Percentiles rank a stretch among this genome's conserved stretches.
phyloP scores from a whole-genome alignment of 1,140 invertebrate genomes.

The Neodiprion pinetum region DNA sequence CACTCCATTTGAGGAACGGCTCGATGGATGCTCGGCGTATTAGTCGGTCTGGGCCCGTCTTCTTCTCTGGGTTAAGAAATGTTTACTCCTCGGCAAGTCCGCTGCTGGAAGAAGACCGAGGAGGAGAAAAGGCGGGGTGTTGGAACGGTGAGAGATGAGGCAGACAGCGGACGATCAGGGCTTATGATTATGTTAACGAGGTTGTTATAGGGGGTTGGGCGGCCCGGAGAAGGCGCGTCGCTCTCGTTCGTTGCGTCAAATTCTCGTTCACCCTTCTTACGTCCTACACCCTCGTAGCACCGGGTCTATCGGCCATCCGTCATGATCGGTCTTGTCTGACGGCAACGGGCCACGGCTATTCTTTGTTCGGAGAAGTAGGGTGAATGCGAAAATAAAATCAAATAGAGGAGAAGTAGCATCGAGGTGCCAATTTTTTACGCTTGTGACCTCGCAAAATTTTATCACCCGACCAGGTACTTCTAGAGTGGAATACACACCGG shows the following conservation, averaged over 20 bases:
- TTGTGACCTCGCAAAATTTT: no score
- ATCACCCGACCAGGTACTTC: no score
- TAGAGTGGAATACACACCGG: no score
- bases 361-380: background rate
- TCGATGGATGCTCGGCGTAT: no score
- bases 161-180: background rate
- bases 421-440: no score
- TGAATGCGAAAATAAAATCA: no score
- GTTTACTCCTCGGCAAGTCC: no score
- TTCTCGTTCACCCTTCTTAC: background rate
- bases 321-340: constrained; percentile 42
- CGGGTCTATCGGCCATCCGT: constrained; percentile 29
- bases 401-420: no score
- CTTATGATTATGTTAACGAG: constrained; percentile 18
- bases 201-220: background rate
- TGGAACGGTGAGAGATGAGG: background rate
- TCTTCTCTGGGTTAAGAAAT: no score
- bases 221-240: background rate
- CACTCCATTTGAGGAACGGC: no score
- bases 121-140: background rate
- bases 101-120: no score
- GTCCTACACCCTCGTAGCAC: background rate
- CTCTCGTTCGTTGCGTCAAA: constrained; percentile 1
- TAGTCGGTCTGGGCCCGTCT: no score
- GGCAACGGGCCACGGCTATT: background rate